Percentiles rank a stretch among this genome's conserved stretches.
Evolutionary conservation across 2,888 invertebrate species (phyloP).

Genomic region (Cephus sareptanus): DNA sequence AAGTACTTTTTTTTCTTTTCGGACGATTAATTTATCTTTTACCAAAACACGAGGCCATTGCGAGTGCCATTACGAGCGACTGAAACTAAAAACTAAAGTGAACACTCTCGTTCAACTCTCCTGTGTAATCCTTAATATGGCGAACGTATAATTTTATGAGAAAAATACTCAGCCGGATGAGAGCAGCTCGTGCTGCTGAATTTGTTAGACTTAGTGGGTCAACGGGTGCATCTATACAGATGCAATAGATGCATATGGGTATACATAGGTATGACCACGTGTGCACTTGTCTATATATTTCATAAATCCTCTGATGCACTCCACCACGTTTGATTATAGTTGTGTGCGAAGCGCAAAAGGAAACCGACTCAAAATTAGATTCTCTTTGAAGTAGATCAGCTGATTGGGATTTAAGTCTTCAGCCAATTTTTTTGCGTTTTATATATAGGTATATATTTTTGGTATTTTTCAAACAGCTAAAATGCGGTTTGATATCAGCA

Average conservation of each 20-base stretch:
- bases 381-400: neutral
- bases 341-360: neutral
- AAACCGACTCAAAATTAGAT: neutral
- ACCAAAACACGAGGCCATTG: neutral
- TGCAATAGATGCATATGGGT: neutral
- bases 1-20: neutral
- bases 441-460: neutral
- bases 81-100: neutral
- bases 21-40: no score
- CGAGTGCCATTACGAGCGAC: no score
- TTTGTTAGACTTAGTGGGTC: neutral
- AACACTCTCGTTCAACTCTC: neutral
- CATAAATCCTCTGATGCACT: neutral
- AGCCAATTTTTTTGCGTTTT: neutral
- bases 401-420: neutral
- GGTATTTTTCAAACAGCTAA: no score
- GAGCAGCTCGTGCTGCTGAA: neutral
- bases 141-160: neutral
- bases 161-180: neutral
- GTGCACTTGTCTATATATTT: neutral
- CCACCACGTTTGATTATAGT: neutral
- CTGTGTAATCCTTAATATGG: neutral
- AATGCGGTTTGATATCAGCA: no score
- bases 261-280: neutral
- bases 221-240: neutral